Conservation (phyloP, 2,113 vertebrate genomes). For the Sinocyclocheilus anshuiensis region DNA sequence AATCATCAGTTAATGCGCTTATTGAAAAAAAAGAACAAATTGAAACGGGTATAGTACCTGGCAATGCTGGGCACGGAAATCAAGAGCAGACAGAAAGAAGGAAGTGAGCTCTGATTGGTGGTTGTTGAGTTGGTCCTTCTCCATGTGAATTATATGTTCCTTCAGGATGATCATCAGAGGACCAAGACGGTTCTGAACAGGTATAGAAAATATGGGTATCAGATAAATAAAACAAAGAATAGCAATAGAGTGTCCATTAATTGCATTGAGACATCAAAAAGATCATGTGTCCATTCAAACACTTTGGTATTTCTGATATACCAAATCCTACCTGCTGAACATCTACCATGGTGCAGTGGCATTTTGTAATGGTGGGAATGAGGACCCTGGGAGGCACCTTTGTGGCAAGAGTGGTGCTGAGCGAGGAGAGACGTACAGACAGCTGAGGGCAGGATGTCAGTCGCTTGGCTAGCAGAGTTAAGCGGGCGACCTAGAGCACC, state of each 20-base stretch:
- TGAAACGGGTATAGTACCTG: constrained; percentile 70
- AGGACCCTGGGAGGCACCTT: constrained; percentile 86
- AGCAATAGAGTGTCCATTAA: background rate
- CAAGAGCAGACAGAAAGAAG: constrained; percentile 88
- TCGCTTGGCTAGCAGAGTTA: constrained; percentile 76
- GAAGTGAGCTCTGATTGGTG: constrained; percentile 89
- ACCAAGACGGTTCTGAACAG: constrained; percentile 76
- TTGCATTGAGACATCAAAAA: background rate
- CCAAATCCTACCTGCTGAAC: constrained; percentile 76
- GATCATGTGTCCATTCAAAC: background rate
- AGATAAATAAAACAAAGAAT: background rate
- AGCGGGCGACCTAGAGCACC: constrained; percentile 78
- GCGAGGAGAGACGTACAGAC: constrained; percentile 71
- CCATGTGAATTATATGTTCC: constrained; percentile 86
- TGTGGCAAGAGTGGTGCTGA: constrained; percentile 84
- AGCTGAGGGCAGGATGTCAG: constrained; percentile 80
- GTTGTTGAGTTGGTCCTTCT: constrained; percentile 81
- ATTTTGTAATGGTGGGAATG: constrained; percentile 80
- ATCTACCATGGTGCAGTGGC: constrained; percentile 77
- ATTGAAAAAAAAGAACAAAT: too few relatives aligned
- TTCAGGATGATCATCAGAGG: constrained; percentile 87
- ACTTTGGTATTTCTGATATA: background rate
- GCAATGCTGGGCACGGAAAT: constrained; percentile 83
- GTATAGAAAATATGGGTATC: background rate
- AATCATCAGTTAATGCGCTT: background rate